Evolutionary conservation across 2,888 invertebrate genomes (phyloP).

Genomic region (Caenorhabditis panamensis): DNA sequence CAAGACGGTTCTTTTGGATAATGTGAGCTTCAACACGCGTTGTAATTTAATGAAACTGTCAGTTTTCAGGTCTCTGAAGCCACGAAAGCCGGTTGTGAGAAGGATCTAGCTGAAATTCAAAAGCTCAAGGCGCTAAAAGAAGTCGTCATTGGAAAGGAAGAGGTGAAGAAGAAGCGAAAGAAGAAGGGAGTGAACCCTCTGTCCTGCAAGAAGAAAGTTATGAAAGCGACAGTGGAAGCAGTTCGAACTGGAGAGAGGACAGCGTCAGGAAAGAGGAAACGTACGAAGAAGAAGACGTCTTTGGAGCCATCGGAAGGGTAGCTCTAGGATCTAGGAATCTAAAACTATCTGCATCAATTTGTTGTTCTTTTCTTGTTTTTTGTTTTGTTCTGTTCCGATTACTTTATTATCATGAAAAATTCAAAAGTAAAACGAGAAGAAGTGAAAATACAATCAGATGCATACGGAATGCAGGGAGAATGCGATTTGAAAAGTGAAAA

Average conservation of each 20-base stretch:
- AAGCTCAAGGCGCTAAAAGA: conserved; percentile 59
- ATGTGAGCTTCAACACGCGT: conserved; percentile 35
- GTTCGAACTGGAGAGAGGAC: conserved; percentile 59
- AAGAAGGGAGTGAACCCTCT: conserved; percentile 78
- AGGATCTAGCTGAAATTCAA: conserved; percentile 60
- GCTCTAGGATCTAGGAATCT: too few species aligned
- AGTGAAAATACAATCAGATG: background rate
- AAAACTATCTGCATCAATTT: too few species aligned
- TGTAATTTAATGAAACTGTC: background rate
- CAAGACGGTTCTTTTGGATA: conserved; percentile 76
- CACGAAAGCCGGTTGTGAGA: conserved; percentile 35
- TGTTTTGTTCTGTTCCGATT: conserved; percentile 5
- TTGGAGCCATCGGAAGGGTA: background rate
- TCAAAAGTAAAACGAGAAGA: too few species aligned
- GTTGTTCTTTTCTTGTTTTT: conserved; percentile 20
- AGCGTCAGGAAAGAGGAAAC: conserved; percentile 61
- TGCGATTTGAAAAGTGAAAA: conserved; percentile 17
- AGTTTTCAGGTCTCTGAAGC: conserved; percentile 57
- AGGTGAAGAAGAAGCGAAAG: conserved; percentile 60
- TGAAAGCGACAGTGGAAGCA: conserved; percentile 47
- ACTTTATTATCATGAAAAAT: conserved; percentile 2
- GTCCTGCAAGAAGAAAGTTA: conserved; percentile 78
- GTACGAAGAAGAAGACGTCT: conserved; percentile 51
- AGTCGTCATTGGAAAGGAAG: conserved; percentile 14
- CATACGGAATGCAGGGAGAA: background rate